Evolutionary conservation across 2,113 vertebrate genomes (phyloP).

Genomic region (Sclerurus mexicanus): DNA sequence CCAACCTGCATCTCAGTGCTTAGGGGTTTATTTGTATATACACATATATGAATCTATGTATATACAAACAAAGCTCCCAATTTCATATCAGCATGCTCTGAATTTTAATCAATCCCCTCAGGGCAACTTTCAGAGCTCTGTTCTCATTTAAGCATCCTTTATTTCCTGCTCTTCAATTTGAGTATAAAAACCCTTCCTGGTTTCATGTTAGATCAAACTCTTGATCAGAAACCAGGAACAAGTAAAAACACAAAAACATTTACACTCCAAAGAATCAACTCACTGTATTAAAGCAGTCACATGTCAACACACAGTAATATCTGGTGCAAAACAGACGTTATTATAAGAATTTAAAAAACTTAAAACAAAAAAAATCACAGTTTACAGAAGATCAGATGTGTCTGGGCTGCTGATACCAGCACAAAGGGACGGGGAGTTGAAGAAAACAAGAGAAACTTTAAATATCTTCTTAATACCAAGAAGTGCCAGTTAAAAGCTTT

Average conservation of each 20-base stretch:
- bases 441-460: background rate
- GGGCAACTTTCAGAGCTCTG: slow-evolving; percentile 6
- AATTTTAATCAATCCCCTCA: slow-evolving; percentile 71
- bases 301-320: background rate
- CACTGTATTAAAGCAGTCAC: background rate
- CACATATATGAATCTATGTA: background rate
- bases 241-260: background rate
- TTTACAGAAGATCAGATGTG: background rate
- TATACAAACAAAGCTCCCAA: slow-evolving; percentile 54
- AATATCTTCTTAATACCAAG: background rate
- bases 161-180: background rate
- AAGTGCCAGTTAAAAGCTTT: background rate
- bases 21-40: background rate
- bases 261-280: background rate
- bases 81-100: slow-evolving; percentile 63
- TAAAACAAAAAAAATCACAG: background rate
- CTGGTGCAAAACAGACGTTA: background rate
- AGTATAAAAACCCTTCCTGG: background rate
- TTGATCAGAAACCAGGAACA: background rate
- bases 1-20: slow-evolving; percentile 9
- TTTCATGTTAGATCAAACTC: slow-evolving; percentile 25
- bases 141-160: background rate
- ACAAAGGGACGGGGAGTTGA: background rate
- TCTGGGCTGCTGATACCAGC: background rate
- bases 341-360: background rate